These are phyloP conservation scores for Ochotona curzoniae DNA, from an alignment of 2,113 vertebrate genomes.

Conservation along the genomic window DNA sequence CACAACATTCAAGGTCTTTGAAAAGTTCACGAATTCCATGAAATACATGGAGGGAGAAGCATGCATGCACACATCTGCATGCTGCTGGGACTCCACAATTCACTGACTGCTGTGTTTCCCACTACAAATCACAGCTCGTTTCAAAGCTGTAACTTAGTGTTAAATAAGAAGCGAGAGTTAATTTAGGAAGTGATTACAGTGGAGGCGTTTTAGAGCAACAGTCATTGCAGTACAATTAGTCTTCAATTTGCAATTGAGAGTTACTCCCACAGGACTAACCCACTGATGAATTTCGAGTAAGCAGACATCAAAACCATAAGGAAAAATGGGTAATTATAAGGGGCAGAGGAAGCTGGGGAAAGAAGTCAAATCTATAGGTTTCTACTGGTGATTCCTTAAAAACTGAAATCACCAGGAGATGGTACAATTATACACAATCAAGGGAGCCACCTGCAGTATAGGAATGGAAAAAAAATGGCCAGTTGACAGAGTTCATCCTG, in stretches of 20 bases:
- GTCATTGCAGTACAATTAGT: constrained; percentile 68
- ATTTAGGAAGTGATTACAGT: constrained; percentile 46
- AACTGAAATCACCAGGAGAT: neutral
- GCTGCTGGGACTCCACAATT: neutral
- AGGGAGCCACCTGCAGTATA: no score
- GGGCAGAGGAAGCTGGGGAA: constrained; percentile 9
- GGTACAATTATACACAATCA: rapidly evolving
- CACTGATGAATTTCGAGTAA: constrained; percentile 76
- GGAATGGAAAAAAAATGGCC: neutral
- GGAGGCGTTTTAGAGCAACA: constrained; percentile 29
- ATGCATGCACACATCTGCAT: no score
- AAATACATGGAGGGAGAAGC: no score
- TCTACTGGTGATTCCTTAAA: neutral
- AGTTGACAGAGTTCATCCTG: neutral
- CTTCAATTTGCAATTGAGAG: constrained; percentile 75
- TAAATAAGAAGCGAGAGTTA: constrained; percentile 60
- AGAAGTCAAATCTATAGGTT: constrained; percentile 11
- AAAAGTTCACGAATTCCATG: no score
- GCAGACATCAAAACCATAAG: constrained; percentile 54
- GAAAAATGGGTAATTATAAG: constrained; percentile 66
- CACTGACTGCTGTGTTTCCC: neutral
- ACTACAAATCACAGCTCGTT: neutral
- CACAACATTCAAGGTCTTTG: no score
- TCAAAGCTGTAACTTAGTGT: constrained; percentile 47
- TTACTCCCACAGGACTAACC: constrained; percentile 62